These are phyloP conservation scores for Chaetogeoica ovagalla DNA, from an alignment of 2,888 invertebrate species.

Conservation along the genomic window DNA sequence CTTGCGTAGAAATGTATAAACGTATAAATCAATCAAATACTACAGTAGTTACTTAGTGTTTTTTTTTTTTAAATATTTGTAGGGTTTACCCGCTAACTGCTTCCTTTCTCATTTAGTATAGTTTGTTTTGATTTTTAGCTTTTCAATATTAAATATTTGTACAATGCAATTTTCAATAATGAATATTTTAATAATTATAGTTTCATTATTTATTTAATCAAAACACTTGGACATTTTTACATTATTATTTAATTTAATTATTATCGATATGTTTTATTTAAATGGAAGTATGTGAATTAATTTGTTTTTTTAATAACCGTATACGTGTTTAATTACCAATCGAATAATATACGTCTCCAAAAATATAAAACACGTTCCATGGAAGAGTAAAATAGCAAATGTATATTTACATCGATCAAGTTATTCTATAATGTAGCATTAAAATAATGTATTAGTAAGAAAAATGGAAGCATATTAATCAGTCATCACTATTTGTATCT, in stretches of 20 bases:
- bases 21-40: neutral
- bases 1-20: neutral
- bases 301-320: neutral
- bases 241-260: no score
- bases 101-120: no score
- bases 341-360: neutral
- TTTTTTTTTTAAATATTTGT: no score
- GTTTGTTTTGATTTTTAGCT: no score
- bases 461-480: neutral
- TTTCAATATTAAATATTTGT: no score
- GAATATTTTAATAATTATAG: no score
- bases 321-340: neutral
- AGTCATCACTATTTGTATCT: neutral
- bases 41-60: no score
- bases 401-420: neutral
- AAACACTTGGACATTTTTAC: no score
- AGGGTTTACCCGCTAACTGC: no score
- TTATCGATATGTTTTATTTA: neutral
- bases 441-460: neutral
- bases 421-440: neutral
- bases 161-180: no score
- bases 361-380: neutral
- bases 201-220: no score
- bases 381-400: neutral
- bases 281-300: neutral